Evolutionary conservation across 2,888 invertebrate species (phyloP).

Genomic region (Gisinianus flammeolus): DNA sequence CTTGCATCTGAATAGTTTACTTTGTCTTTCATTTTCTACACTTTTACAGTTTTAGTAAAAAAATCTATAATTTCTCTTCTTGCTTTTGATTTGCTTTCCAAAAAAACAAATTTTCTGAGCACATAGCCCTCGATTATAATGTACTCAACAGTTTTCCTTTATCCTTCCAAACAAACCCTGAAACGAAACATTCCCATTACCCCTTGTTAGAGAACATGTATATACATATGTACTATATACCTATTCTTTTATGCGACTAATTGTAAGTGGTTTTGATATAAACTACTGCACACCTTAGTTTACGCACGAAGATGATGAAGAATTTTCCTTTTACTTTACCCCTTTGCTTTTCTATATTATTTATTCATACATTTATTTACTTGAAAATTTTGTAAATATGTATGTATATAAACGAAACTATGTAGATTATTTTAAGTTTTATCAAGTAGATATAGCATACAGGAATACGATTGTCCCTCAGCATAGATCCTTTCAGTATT

Average conservation of each 20-base stretch:
- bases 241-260: not conserved
- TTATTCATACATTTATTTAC: not conserved
- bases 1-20: not conserved
- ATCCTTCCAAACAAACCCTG: not conserved
- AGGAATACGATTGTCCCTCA: not conserved
- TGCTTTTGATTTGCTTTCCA: too few relatives aligned
- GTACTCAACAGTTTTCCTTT: not conserved
- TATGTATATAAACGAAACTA: not conserved
- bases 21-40: too few relatives aligned
- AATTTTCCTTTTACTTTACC: not conserved
- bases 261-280: not conserved
- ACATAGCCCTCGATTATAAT: conserved; percentile 37
- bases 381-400: not conserved
- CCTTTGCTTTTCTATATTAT: conserved; percentile 7
- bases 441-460: not conserved
- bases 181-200: not conserved
- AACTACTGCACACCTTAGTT: not conserved
- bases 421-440: not conserved
- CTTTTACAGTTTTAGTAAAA: too few relatives aligned
- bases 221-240: not conserved
- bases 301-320: not conserved
- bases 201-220: not conserved
- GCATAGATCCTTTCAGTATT: too few relatives aligned
- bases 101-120: conserved; percentile 31
- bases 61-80: too few relatives aligned